A percentile compares a stretch with the other conserved stretches of the same genome.
Conservation (phyloP, 2,113 vertebrate species). For the Origma solitaria region DNA sequence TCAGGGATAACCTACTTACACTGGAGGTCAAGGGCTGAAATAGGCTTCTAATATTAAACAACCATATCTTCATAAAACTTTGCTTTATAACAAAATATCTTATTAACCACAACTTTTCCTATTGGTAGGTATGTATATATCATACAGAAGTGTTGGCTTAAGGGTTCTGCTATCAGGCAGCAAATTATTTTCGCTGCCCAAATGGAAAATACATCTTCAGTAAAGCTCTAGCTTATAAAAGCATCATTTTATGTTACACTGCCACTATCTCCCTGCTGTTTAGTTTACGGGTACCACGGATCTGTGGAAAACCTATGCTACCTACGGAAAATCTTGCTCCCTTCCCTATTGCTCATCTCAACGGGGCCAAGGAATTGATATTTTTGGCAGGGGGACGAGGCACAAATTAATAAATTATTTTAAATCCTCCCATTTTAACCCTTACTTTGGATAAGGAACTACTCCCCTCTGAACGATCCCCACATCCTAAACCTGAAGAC, state of each 20-base stretch:
- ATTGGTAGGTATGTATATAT: slow-evolving; percentile 59
- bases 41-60: slow-evolving; percentile 71
- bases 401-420: slow-evolving; percentile 4
- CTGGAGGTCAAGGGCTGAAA: slow-evolving; percentile 45
- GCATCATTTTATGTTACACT: slow-evolving; percentile 19
- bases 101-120: slow-evolving; percentile 70
- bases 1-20: slow-evolving; percentile 12
- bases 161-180: slow-evolving; percentile 47
- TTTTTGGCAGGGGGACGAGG: slow-evolving; percentile 15
- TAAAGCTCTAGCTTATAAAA: slow-evolving; percentile 51
- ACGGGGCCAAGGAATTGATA: neutral
- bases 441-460: slow-evolving; percentile 19
- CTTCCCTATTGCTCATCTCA: slow-evolving; percentile 23
- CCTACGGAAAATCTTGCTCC: slow-evolving; percentile 3
- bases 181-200: slow-evolving; percentile 38
- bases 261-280: neutral
- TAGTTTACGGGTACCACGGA: neutral
- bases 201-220: slow-evolving; percentile 47
- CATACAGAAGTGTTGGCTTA: slow-evolving; percentile 61
- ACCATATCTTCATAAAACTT: slow-evolving; percentile 76
- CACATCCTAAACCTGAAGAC: slow-evolving; percentile 63
- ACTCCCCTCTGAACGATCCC: slow-evolving; percentile 13
- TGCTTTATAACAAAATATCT: slow-evolving; percentile 80
- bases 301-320: neutral
- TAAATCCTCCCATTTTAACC: slow-evolving; percentile 51